Evolutionary conservation across 2,113 vertebrate species (phyloP), one percentile per base, ranked within the genome.

Genomic region (Tauraco erythrolophus): DNA sequence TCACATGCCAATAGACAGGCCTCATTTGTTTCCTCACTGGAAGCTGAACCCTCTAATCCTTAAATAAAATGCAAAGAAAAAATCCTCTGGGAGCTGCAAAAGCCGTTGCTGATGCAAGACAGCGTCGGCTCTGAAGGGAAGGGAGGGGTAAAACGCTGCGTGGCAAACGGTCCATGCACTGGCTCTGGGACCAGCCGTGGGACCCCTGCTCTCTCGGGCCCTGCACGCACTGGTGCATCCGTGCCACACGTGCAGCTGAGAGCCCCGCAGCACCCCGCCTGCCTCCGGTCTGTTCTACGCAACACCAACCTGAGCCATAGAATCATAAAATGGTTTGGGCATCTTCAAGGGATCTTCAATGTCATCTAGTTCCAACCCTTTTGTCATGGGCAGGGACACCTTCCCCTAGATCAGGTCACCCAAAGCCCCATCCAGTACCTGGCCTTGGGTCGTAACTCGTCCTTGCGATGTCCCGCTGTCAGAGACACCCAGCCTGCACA

Each of bases 201-300:
- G 46, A 16, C 19, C 30, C 14, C 23, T 9, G 41, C 14, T 57
- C 27, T 18, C 69, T n/a, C 0, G 19, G 11, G 41, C 19, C 48
- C 35, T 10, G n/a, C 31, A 7, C 0, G 0, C 45, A 23, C 1
- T 0, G 4, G 10, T 5, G 23, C 3, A 3, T 15, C 35, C 2
- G 37, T 22, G 65, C 41, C 24, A 45, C 2, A 3, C 1, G 9
- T 17, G 48, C 24, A 41, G 61, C 39, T 13, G 35, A 10, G n/a
- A 1, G 4, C 33, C 58, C 50, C 8, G 54, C 81, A 39, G 46
- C 48, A 33, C 30, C 48, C 17, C 28, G 6, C 19, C 22, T 15
- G 22, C 24, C 41, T 11, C 41, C n/a, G n/a, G n/a, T 14, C 19
- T 43, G 37, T 19, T 11, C 0, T 11, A 19, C 0, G 9, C 33